phyloP scores from a whole-genome alignment of 2,888 invertebrate genomes.

The Chouioia cunea region DNA sequence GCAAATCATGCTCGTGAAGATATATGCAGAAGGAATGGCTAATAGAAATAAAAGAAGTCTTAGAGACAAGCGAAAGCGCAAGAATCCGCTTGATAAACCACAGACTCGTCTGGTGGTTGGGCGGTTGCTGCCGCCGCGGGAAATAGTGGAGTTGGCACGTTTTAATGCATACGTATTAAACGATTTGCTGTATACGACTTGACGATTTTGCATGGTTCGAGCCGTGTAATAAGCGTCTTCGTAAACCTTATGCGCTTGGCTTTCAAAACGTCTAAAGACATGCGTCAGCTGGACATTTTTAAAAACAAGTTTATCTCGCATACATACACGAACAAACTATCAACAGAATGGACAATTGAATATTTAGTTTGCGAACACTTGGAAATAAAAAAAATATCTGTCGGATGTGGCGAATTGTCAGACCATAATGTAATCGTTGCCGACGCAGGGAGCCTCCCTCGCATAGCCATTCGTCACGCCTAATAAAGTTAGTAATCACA shows the following conservation, averaged over 20 bases:
- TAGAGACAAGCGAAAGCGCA: too few species aligned
- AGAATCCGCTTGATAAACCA: conserved; percentile 35
- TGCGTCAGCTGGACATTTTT: too few species aligned
- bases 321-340: too few species aligned
- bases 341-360: too few species aligned
- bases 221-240: not conserved
- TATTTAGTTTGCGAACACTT: too few species aligned
- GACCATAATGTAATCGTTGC: conserved; percentile 20
- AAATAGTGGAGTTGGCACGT: conserved; percentile 23
- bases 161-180: conserved; percentile 40
- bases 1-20: too few species aligned
- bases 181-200: conserved; percentile 20
- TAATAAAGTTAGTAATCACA: conserved; percentile 47
- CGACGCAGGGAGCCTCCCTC: not conserved
- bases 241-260: not conserved
- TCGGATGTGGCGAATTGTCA: conserved; percentile 38
- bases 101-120: conserved; percentile 31
- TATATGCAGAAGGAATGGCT: too few species aligned
- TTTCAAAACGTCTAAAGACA: too few species aligned
- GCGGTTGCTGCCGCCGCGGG: conserved; percentile 12
- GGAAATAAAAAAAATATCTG: not conserved
- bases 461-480: conserved; percentile 39
- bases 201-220: conserved; percentile 6
- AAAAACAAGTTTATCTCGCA: too few species aligned
- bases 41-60: too few species aligned